A percentile compares a stretch with the other conserved stretches of the same genome.
Evolutionary conservation across 1,140 invertebrate species (phyloP).

Genomic region (Heliothis virescens): DNA sequence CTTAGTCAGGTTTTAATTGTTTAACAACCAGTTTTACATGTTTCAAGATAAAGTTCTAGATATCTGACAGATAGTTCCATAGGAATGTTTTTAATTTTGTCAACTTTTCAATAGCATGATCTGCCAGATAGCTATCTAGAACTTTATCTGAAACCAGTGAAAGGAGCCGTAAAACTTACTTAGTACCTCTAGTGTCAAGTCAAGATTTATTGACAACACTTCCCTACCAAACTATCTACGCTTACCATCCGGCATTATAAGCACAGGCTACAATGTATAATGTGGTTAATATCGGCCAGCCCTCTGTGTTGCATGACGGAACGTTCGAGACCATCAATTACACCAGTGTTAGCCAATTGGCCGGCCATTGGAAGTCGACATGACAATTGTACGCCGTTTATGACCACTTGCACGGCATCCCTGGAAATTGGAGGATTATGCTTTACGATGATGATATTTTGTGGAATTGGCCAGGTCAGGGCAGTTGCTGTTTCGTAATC

Average conservation of each 20-base stretch:
- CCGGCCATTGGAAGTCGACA: constrained; percentile 23
- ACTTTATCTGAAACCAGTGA: too few species aligned
- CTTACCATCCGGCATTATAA: neutral
- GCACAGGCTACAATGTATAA: constrained; percentile 9
- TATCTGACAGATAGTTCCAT: too few species aligned
- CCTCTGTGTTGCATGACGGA: constrained; percentile 35
- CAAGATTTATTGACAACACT: too few species aligned
- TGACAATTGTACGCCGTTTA: constrained; percentile 52
- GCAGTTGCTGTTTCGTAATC: neutral
- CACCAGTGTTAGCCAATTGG: constrained; percentile 53
- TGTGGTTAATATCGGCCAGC: constrained; percentile 29
- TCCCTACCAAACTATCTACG: too few species aligned
- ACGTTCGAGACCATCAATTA: constrained; percentile 50
- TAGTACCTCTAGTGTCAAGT: too few species aligned
- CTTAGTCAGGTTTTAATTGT: too few species aligned
- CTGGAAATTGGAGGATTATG: constrained; percentile 29
- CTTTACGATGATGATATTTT: constrained; percentile 4
- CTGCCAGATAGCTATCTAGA: too few species aligned
- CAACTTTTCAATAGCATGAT: too few species aligned
- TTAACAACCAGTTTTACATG: too few species aligned
- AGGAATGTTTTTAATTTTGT: too few species aligned
- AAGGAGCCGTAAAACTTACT: too few species aligned
- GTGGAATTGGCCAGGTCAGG: neutral
- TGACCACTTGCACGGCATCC: constrained; percentile 44
- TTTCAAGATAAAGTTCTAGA: too few species aligned